Conservation (phyloP, 2,888 invertebrate species). For the Tipula unca region DNA sequence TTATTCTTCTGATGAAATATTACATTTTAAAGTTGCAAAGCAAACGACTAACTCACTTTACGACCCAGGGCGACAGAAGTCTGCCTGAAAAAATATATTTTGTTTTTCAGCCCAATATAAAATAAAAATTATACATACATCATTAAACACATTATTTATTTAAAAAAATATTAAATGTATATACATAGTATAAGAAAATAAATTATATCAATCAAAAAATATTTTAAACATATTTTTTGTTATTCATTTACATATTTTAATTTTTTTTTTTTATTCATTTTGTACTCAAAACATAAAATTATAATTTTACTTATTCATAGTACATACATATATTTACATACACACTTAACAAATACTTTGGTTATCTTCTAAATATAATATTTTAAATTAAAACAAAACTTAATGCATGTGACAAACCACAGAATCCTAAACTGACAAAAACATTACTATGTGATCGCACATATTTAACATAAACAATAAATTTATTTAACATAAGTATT, state of each 20-base stretch:
- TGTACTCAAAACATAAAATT: neutral
- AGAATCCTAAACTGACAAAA: neutral
- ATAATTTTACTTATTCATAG: neutral
- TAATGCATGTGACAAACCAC: neutral
- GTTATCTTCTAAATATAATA: neutral
- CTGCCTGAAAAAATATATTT: too few relatives aligned
- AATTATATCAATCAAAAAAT: neutral
- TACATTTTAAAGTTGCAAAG: too few relatives aligned
- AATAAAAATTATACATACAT: too few relatives aligned
- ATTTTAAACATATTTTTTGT: neutral
- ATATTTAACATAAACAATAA: neutral
- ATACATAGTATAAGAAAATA: neutral
- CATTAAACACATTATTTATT: neutral
- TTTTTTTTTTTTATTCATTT: neutral
- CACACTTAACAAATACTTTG: neutral
- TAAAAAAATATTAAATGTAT: neutral
- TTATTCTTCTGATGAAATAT: too few relatives aligned
- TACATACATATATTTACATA: neutral
- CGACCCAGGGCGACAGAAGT: too few relatives aligned
- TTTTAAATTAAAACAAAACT: neutral
- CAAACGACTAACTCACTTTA: too few relatives aligned
- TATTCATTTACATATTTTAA: neutral
- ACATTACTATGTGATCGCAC: neutral
- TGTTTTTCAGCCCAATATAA: too few relatives aligned
- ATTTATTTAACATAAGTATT: neutral